Percentiles rank a stretch among this genome's conserved stretches.
These are phyloP conservation scores for Semicossyphus pulcher DNA, from an alignment of 2,113 vertebrate species.

Conservation along the genomic window DNA sequence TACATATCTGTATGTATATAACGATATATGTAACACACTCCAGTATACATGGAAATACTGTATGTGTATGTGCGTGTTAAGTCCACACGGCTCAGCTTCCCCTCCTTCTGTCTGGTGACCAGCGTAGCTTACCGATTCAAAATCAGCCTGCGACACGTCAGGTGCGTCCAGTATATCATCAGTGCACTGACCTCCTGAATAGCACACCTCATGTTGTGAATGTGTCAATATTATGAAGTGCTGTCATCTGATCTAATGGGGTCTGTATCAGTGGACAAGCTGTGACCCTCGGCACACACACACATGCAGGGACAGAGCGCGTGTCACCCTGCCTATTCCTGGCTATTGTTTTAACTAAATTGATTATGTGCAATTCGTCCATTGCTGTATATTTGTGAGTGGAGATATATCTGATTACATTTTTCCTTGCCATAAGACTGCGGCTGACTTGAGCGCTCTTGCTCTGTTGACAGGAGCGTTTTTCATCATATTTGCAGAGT, in stretches of 20 bases:
- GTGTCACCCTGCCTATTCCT: slow-evolving; percentile 41
- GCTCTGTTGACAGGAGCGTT: slow-evolving; percentile 51
- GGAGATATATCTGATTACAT: slow-evolving; percentile 60
- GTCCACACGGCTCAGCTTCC: slow-evolving; percentile 39
- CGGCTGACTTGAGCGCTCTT: not conserved
- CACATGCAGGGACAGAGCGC: not conserved
- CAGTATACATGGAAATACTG: not conserved
- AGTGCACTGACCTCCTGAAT: slow-evolving; percentile 51
- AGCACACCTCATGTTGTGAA: slow-evolving; percentile 69
- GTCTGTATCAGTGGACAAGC: slow-evolving; percentile 64
- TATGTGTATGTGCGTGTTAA: slow-evolving; percentile 26
- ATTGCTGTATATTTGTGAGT: slow-evolving; percentile 40
- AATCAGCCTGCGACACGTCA: slow-evolving; percentile 68
- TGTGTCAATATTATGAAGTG: slow-evolving; percentile 79
- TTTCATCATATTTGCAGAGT: slow-evolving; percentile 48
- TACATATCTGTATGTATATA: too few species aligned
- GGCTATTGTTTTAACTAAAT: slow-evolving; percentile 66
- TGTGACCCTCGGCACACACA: slow-evolving; percentile 49
- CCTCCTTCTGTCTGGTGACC: slow-evolving; percentile 38
- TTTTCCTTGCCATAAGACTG: slow-evolving; percentile 32
- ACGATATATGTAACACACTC: not conserved
- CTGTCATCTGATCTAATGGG: slow-evolving; percentile 76
- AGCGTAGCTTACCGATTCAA: slow-evolving; percentile 35
- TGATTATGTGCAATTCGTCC: slow-evolving; percentile 63
- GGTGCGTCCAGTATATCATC: slow-evolving; percentile 74